These are phyloP conservation scores for Labroides dimidiatus DNA, from an alignment of 2,797 vertebrate genomes.

Conservation along the genomic window DNA sequence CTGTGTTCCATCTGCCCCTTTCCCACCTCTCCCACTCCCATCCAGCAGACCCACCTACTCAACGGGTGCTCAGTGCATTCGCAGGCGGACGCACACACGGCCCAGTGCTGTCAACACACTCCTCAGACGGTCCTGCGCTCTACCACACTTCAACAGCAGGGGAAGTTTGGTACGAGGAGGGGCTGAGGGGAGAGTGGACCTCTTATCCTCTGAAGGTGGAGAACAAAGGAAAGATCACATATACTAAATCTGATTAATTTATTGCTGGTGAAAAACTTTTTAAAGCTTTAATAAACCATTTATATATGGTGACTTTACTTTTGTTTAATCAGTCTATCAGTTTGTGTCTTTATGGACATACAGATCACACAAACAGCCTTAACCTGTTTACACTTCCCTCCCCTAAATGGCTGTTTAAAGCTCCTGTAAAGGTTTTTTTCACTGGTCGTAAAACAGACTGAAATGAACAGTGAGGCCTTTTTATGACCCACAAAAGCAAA, in stretches of 20 bases:
- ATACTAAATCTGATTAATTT: neutral
- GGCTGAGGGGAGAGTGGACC: conserved; percentile 1
- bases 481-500: neutral
- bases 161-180: conserved; percentile 55
- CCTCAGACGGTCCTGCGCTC: conserved; percentile 62
- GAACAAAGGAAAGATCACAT: conserved; percentile 22
- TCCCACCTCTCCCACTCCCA: conserved; percentile 86
- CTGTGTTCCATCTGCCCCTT: conserved; percentile 92
- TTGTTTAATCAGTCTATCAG: too few relatives aligned
- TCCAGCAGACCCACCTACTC: conserved; percentile 89
- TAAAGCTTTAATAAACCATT: too few relatives aligned
- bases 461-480: neutral
- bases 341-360: too few relatives aligned
- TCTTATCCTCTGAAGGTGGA: conserved; percentile 28
- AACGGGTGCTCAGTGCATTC: conserved; percentile 86
- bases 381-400: too few relatives aligned
- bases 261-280: too few relatives aligned
- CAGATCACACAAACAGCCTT: too few relatives aligned
- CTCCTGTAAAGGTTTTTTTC: neutral
- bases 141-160: conserved; percentile 70
- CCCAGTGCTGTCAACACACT: conserved; percentile 71
- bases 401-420: too few relatives aligned
- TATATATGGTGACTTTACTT: too few relatives aligned
- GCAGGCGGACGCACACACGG: conserved; percentile 64
- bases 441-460: too few relatives aligned